Conservation (phyloP, 2,888 invertebrate genomes). For the Andrena camellia region DNA sequence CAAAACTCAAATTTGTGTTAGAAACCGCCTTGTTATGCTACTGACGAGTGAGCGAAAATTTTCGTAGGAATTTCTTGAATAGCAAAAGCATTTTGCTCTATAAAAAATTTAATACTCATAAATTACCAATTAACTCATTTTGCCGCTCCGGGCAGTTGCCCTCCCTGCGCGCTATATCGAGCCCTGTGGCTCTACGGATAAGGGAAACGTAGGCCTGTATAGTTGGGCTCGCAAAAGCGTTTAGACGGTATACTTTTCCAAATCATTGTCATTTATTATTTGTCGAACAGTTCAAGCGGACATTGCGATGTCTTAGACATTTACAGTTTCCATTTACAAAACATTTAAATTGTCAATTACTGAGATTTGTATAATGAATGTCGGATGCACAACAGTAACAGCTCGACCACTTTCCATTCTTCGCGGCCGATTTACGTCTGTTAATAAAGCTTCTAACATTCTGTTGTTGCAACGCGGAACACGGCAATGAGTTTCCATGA, state of each 20-base stretch:
- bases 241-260: not conserved
- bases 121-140: no score
- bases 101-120: no score
- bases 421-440: conserved; percentile 11
- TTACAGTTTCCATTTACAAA: not conserved
- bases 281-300: not conserved
- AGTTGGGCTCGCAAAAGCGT: not conserved
- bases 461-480: not conserved
- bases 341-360: conserved; percentile 47
- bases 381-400: conserved; percentile 28
- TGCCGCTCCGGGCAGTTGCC: no score
- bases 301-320: not conserved
- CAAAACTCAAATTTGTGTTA: no score
- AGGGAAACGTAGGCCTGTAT: not conserved
- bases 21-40: no score
- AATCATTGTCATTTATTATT: conserved; percentile 25
- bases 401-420: not conserved
- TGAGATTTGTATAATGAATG: conserved; percentile 39
- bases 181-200: not conserved
- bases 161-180: no score
- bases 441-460: not conserved
- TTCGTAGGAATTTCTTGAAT: no score
- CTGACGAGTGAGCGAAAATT: no score
- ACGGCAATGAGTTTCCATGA: not conserved
- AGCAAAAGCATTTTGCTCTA: no score